Evolutionary conservation across 2,797 vertebrate genomes (phyloP).

Genomic region (Sebastes nivosus): DNA sequence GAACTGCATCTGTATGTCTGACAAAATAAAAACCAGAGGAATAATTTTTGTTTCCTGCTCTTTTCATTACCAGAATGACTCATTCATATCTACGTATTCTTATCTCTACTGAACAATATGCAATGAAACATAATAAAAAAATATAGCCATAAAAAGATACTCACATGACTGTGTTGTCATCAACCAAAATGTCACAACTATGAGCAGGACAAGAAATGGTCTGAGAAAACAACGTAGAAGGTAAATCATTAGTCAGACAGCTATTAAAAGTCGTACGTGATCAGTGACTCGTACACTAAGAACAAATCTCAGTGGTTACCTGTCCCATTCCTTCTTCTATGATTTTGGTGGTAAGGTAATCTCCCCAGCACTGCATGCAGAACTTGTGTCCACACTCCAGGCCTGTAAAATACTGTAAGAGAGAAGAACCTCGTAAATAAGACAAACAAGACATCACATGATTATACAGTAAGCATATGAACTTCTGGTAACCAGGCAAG

Average conservation of each 20-base stretch:
- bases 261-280: background rate
- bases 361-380: conserved; percentile 99
- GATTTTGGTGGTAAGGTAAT: conserved; percentile 99
- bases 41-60: background rate
- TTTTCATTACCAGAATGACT: background rate
- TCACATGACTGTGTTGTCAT: conserved; percentile 99
- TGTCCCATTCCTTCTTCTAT: conserved; percentile 99
- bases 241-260: conserved; percentile 19
- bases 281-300: background rate
- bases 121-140: conserved; percentile 2
- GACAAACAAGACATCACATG: background rate
- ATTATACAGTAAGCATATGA: background rate
- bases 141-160: conserved; percentile 70
- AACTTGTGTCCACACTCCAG: conserved; percentile 99
- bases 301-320: conserved; percentile 79
- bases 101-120: background rate
- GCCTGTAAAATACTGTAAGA: conserved; percentile 95
- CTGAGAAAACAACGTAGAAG: conserved; percentile 77
- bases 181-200: conserved; percentile 99
- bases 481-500: background rate
- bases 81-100: background rate
- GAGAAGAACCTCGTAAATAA: conserved; percentile 34
- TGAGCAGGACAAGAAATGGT: conserved; percentile 99
- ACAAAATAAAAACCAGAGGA: background rate
- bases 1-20: background rate